Base-by-base conservation (phyloP, 2,888 invertebrate genomes). In the Sphecodes monilicornis region DNA sequence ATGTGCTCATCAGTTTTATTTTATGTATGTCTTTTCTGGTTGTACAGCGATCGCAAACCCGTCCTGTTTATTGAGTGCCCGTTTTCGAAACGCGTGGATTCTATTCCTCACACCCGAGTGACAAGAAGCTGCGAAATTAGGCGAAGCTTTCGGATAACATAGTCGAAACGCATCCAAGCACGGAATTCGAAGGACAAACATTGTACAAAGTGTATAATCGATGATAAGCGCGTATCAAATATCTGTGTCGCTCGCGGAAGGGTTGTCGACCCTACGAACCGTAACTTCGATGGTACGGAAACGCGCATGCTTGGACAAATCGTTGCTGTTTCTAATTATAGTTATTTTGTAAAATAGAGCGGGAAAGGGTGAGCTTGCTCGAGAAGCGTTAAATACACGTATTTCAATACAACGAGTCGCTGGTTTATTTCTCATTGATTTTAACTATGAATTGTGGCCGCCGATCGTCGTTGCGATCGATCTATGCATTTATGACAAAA, bases 351-450 rank as follows among this genome's bases (percentile, higher is more conserved):
- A 75, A 36, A 66, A 54, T 54, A 50, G 57, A 26, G 29, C 57
- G 16, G 57, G 64, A 50, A 50, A 18, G 36, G 41, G 26, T 11
- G 50, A 18, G 41, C 10, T 18, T 18, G 39, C 18, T 75, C 13
- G 46, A 29, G 41, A 74, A 41, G 32, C 64, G 43, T 46, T 32
- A 75, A 75, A 75, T 74, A 75, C 32, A 64, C 26, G 60, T 8
- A 26, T 64, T n/a, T 46, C 71, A 29, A 36, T 3, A 5, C 26
- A 71, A 41, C 71, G 71, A 76, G 60, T 26, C 6, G 10, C 6
- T n/a, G 16, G 41, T 71, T 39, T 70, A 2, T 13, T 46, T 43
- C 5, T 16, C 32, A 36, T 18, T 6, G 18, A 16, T 16, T 1
- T n/a, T 16, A 11, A 39, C 11, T n/a, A 8, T n/a, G 3, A 10